A percentile compares a stretch with the other conserved stretches of the same genome.
These are phyloP conservation scores for Galleria mellonella DNA, from an alignment of 1,140 invertebrate genomes.

Conservation along the genomic window DNA sequence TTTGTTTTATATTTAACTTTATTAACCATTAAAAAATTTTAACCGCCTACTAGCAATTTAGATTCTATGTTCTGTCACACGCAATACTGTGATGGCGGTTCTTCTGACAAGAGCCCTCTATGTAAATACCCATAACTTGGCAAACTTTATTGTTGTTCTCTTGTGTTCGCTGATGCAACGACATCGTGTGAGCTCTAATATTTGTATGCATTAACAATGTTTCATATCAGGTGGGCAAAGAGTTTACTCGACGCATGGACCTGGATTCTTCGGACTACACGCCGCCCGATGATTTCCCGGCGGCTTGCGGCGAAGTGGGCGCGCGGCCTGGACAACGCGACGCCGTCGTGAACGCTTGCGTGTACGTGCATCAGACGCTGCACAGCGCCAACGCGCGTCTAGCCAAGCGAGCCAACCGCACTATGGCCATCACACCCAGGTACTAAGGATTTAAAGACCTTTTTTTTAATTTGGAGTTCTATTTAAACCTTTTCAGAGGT, in stretches of 20 bases:
- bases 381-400: conserved; percentile 94
- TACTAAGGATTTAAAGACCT: conserved; percentile 20
- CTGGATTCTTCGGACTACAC: conserved; percentile 88
- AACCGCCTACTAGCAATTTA: too few relatives aligned
- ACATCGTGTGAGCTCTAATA: too few relatives aligned
- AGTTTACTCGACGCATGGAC: conserved; percentile 90
- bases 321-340: conserved; percentile 89
- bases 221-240: conserved; percentile 81
- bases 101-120: too few relatives aligned
- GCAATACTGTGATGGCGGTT: too few relatives aligned
- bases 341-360: conserved; percentile 97
- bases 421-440: conserved; percentile 97
- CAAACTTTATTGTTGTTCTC: background rate
- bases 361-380: conserved; percentile 98
- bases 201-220: too few relatives aligned
- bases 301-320: conserved; percentile 86
- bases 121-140: too few relatives aligned
- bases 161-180: too few relatives aligned
- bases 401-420: conserved; percentile 92
- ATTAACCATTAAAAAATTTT: too few relatives aligned
- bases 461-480: background rate
- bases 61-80: too few relatives aligned
- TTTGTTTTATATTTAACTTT: too few relatives aligned
- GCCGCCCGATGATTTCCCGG: conserved; percentile 91
- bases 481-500: background rate